Conservation (phyloP, 2,113 vertebrate species). For the Galemys pyrenaicus region DNA sequence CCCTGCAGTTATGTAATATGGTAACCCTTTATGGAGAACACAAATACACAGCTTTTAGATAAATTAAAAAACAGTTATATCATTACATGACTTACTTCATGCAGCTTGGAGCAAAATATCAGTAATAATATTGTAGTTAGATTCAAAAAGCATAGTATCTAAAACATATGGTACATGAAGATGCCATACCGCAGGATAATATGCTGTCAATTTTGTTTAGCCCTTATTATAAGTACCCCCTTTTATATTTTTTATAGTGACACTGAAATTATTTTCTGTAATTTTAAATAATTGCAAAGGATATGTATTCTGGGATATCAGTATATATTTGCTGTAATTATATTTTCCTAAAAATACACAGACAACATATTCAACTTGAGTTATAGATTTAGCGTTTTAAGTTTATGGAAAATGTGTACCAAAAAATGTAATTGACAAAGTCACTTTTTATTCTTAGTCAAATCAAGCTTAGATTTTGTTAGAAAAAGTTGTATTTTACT, state of each 20-base stretch:
- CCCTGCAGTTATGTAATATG: background rate
- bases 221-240: background rate
- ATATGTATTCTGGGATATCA: slow-evolving; percentile 22
- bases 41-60: background rate
- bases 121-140: background rate
- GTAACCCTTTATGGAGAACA: background rate
- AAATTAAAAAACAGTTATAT: background rate
- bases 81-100: background rate
- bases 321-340: background rate
- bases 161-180: background rate
- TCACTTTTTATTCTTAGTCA: slow-evolving; percentile 3
- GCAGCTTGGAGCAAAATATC: background rate
- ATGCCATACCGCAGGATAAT: background rate
- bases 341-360: slow-evolving; percentile 38
- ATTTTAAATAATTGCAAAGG: background rate
- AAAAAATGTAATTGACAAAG: background rate
- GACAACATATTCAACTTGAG: background rate
- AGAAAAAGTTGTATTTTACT: slow-evolving; percentile 16
- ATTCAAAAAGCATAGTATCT: background rate
- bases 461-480: background rate
- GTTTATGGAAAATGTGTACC: background rate
- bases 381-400: background rate
- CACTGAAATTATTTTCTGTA: background rate
- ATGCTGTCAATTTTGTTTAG: background rate
- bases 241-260: background rate